phyloP scores from a whole-genome alignment of 1,140 invertebrate species.

The Drosophila novamexicana region DNA sequence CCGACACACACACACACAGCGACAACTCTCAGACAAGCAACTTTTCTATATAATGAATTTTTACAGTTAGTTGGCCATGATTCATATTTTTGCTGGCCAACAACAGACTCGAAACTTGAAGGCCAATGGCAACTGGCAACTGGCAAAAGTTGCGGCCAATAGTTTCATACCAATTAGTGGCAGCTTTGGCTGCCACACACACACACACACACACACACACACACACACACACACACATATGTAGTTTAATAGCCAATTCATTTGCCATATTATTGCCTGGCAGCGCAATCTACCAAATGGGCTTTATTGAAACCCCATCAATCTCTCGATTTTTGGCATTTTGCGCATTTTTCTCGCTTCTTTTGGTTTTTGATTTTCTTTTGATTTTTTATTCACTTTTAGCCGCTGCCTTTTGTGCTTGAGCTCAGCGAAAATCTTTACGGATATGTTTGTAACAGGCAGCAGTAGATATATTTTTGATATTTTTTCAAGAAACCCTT shows the following conservation, averaged over 20 bases:
- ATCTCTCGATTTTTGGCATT: constrained; percentile 15
- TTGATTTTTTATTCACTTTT: no score
- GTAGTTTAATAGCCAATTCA: constrained; percentile 58
- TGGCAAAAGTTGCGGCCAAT: constrained; percentile 44
- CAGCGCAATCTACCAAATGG: constrained; percentile 49
- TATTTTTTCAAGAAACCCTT: no score
- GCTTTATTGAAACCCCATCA: constrained; percentile 56
- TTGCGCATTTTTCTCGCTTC: background rate
- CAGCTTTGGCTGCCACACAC: constrained; percentile 2
- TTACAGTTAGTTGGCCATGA: constrained; percentile 64
- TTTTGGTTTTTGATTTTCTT: background rate
- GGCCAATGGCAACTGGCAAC: constrained; percentile 42
- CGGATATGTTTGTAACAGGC: no score
- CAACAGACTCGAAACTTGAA: constrained; percentile 26
- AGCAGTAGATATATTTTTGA: no score
- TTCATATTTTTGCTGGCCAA: constrained; percentile 37
- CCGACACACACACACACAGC: background rate
- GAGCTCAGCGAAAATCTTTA: no score
- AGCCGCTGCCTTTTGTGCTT: no score
- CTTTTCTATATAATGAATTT: constrained; percentile 63
- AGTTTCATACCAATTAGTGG: constrained; percentile 47
- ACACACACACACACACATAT: background rate
- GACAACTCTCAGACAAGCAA: constrained; percentile 11
- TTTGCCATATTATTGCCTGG: constrained; percentile 71
- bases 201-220: background rate